Conservation (phyloP, 2,888 invertebrate species). For the Bombylius major region DNA sequence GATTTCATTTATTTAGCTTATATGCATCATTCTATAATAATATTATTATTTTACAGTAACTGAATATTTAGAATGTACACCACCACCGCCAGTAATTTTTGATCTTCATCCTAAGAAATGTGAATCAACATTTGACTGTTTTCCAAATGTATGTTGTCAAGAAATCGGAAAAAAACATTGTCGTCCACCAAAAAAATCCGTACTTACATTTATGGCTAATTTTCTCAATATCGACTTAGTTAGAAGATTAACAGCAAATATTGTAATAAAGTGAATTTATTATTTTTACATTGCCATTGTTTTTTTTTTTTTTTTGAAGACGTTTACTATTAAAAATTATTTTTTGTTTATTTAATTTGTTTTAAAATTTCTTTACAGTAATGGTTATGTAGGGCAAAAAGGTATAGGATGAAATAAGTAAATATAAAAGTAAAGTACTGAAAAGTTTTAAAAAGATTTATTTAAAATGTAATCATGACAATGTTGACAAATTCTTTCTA, state of each 20-base stretch:
- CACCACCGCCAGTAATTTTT: slow-evolving; percentile 51
- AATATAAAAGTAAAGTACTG: too few species aligned
- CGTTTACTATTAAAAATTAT: too few species aligned
- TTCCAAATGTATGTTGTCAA: slow-evolving; percentile 68
- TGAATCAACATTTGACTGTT: slow-evolving; percentile 58
- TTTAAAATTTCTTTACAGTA: too few species aligned
- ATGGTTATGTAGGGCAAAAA: too few species aligned
- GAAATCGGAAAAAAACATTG: slow-evolving; percentile 60
- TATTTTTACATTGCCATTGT: too few species aligned
- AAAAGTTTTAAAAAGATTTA: too few species aligned
- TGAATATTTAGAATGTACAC: slow-evolving; percentile 61
- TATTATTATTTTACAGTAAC: slow-evolving; percentile 29
- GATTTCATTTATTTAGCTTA: slow-evolving; percentile 21
- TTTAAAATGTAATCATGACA: too few species aligned
- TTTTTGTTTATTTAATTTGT: too few species aligned
- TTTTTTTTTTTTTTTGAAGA: neutral
- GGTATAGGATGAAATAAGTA: too few species aligned
- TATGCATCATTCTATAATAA: too few species aligned
- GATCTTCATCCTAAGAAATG: slow-evolving; percentile 61
- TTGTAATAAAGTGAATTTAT: slow-evolving; percentile 28
- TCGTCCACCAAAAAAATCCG: slow-evolving; percentile 58
- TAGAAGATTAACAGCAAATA: slow-evolving; percentile 32
- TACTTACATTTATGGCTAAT: slow-evolving; percentile 51
- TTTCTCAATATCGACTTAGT: slow-evolving; percentile 35
- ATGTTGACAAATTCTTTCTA: too few species aligned